Evolutionary conservation across 2,888 invertebrate species (phyloP).

Genomic region (Amphipyra tragopoginis): DNA sequence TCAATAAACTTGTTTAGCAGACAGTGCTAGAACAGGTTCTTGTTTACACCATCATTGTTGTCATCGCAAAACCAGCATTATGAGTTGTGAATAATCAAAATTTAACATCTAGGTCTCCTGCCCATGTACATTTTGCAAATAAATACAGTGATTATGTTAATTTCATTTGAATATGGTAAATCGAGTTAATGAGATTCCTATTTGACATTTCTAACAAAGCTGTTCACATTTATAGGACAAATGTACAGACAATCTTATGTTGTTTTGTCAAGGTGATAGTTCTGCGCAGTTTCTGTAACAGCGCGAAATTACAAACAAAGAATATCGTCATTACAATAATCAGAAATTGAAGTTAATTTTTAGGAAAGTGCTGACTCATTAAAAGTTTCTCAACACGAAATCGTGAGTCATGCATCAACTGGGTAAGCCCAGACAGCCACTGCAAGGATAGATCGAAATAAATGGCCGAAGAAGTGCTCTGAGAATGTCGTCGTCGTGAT

Average conservation of each 20-base stretch:
- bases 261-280: conserved; percentile 18
- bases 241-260: conserved; percentile 6
- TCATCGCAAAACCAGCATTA: conserved; percentile 19
- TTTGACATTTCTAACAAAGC: conserved; percentile 25
- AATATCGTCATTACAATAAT: conserved; percentile 19
- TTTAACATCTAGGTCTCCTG: background rate
- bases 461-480: conserved; percentile 11
- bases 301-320: conserved; percentile 4
- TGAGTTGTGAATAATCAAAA: conserved; percentile 14
- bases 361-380: conserved; percentile 62
- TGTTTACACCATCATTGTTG: conserved; percentile 34
- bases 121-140: background rate
- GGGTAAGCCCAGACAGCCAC: conserved; percentile 50
- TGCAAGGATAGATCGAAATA: conserved; percentile 18
- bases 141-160: conserved; percentile 4
- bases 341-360: conserved; percentile 44
- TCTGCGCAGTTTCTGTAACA: conserved; percentile 2
- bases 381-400: conserved; percentile 36
- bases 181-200: conserved; percentile 17
- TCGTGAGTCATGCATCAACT: conserved; percentile 55
- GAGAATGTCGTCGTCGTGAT: conserved; percentile 22
- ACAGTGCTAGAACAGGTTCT: conserved; percentile 32
- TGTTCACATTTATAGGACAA: conserved; percentile 9
- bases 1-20: conserved; percentile 8
- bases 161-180: conserved; percentile 24